Evolutionary conservation across 2,113 vertebrate genomes (phyloP).

Genomic region (Cyanocitta stelleri): DNA sequence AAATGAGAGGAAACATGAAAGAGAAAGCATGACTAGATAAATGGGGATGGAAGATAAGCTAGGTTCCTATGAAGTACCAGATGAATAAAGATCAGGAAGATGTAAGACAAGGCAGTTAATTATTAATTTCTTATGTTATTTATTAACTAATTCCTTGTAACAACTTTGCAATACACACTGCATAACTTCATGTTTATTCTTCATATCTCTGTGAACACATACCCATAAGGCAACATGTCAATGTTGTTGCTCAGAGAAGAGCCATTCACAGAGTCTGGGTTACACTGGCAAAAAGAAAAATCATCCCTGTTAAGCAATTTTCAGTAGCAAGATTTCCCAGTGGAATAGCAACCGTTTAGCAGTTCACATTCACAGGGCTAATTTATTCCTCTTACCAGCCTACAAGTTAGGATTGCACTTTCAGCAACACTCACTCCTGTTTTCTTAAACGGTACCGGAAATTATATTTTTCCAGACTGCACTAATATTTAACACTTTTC

Average conservation of each 20-base stretch:
- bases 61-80: neutral
- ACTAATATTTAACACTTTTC: neutral
- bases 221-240: neutral
- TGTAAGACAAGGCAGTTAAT: neutral
- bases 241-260: neutral
- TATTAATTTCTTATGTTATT: neutral
- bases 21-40: neutral
- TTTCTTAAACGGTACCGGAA: neutral
- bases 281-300: neutral
- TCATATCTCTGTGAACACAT: neutral
- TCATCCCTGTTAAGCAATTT: neutral
- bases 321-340: neutral
- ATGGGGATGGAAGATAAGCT: neutral
- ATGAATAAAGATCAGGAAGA: neutral
- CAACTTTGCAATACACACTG: neutral
- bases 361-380: neutral
- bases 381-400: neutral
- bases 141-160: constrained; percentile 2
- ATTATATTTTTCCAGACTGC: neutral
- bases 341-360: neutral
- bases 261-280: neutral
- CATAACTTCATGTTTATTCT: constrained; percentile 2
- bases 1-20: neutral
- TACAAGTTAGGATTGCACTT: neutral
- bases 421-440: neutral